Percentiles rank a stretch among this genome's conserved stretches.
Evolutionary conservation across 1,140 invertebrate genomes (phyloP).

Genomic region (Thalassaphorura encarpata): DNA sequence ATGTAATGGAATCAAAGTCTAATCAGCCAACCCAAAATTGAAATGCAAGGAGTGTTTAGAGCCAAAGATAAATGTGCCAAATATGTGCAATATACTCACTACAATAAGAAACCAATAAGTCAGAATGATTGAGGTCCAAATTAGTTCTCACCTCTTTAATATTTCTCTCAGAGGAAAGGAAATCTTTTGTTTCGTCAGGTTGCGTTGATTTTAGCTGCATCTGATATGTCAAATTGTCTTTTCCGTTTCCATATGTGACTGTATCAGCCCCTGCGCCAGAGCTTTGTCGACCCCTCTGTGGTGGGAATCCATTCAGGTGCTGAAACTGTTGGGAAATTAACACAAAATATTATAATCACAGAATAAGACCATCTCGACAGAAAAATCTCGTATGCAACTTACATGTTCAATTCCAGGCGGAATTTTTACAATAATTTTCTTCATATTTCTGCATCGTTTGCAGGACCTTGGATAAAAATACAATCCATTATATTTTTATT

Average conservation of each 20-base stretch:
- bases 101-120: too few species aligned
- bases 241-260: conserved; percentile 16
- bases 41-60: too few species aligned
- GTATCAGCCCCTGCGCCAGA: conserved; percentile 8
- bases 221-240: conserved; percentile 13
- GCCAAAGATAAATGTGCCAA: too few species aligned
- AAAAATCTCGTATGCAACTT: not conserved
- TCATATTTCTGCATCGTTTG: conserved; percentile 43
- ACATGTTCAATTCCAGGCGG: conserved; percentile 45
- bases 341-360: not conserved
- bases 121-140: too few species aligned
- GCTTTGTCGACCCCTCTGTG: conserved; percentile 5
- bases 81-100: too few species aligned
- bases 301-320: conserved; percentile 1
- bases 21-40: too few species aligned
- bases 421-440: conserved; percentile 45
- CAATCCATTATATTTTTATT: not conserved
- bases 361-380: not conserved
- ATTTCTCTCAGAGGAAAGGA: not conserved
- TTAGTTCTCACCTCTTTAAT: too few species aligned
- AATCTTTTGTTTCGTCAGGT: not conserved
- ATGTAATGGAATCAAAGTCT: too few species aligned
- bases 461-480: conserved; percentile 38
- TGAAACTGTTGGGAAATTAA: not conserved
- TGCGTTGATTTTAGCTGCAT: not conserved